Percentiles rank a stretch among this genome's conserved stretches.
These are phyloP conservation scores for Lasioglossum albipes DNA, from an alignment of 1,140 invertebrate genomes.

Conservation along the genomic window DNA sequence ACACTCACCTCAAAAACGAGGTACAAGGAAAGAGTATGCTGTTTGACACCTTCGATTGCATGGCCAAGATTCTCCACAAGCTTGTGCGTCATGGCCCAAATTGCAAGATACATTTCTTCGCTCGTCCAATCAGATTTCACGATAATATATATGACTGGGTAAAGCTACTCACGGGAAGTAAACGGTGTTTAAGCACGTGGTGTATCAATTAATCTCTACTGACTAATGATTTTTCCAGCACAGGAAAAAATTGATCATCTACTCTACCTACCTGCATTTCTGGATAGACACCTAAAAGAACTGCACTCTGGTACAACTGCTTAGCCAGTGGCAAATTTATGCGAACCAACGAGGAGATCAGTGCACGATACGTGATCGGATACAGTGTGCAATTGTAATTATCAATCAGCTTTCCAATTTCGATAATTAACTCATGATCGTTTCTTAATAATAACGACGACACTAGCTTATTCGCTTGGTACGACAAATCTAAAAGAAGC, in stretches of 20 bases:
- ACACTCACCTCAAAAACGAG: conserved; percentile 51
- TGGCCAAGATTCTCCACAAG: conserved; percentile 54
- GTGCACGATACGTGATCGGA: conserved; percentile 47
- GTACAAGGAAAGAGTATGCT: conserved; percentile 35
- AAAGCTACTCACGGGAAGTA: conserved; percentile 39
- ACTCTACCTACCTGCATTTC: conserved; percentile 55
- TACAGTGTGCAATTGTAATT: conserved; percentile 51
- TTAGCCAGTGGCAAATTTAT: conserved; percentile 51
- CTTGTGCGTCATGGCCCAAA: conserved; percentile 54
- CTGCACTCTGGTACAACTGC: conserved; percentile 62
- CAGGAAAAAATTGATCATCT: background rate
- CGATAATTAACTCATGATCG: conserved; percentile 25
- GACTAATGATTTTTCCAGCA: too few relatives aligned
- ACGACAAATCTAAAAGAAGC: conserved; percentile 57
- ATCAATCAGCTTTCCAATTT: conserved; percentile 53
- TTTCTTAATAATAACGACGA: conserved; percentile 21
- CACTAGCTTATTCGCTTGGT: conserved; percentile 51
- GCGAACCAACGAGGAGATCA: conserved; percentile 55
- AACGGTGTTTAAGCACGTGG: background rate
- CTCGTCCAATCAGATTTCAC: conserved; percentile 62
- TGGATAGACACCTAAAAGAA: conserved; percentile 60
- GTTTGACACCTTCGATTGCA: conserved; percentile 44
- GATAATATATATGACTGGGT: conserved; percentile 34
- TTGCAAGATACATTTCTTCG: conserved; percentile 67
- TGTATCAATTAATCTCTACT: background rate